Evolutionary conservation across 2,797 vertebrate species (phyloP), one percentile per base, ranked within the genome.

Genomic region (Mico argentatus): DNA sequence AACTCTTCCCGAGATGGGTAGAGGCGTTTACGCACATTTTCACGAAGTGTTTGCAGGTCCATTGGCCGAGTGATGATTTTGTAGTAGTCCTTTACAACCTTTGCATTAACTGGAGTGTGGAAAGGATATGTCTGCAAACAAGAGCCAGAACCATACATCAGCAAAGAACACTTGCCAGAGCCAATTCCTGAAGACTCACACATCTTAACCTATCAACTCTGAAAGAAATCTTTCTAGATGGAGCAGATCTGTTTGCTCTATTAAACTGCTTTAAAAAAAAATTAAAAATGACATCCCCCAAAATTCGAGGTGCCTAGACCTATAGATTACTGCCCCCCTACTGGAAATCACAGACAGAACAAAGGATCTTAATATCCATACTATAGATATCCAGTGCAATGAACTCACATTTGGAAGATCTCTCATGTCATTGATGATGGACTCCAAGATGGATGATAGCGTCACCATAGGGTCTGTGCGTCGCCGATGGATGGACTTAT

Each of bases 391-490:
- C n/a, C 48, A 95, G 90, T 57, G 44, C 41, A 84, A 89, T 87
- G 39, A 95, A 97, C 99, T 99, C 98, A 99, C 99, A 91, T 99
- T 99, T 48, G 99, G 99, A 96, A 99, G 99, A 97, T 99, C 99
- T 94, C 99, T 99, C 99, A 99, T 99, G 95, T 99, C 99, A 64
- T 99, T 99, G 97, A 99, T 99, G 97, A 99, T 99, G 98, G 99
- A 99, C 98, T 99, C 99, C 75, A 99, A 98, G 92, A 99, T 99
- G n/a, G 99, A 99, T 0, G 99, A 99, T 90, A 99, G 97, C 0
- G 99, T 99, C 96, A 99, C 99, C 99, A 99, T 99, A 79, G 99
- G 99, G 98, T 99, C 99, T 3, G 99, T 99, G 94, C 99, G 99
- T 75, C 99, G 99, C 14, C 99, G 99, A 97, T 99, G 99, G 97